Base-by-base conservation (phyloP, 2,797 vertebrate species). In the Iguana delicatissima region DNA sequence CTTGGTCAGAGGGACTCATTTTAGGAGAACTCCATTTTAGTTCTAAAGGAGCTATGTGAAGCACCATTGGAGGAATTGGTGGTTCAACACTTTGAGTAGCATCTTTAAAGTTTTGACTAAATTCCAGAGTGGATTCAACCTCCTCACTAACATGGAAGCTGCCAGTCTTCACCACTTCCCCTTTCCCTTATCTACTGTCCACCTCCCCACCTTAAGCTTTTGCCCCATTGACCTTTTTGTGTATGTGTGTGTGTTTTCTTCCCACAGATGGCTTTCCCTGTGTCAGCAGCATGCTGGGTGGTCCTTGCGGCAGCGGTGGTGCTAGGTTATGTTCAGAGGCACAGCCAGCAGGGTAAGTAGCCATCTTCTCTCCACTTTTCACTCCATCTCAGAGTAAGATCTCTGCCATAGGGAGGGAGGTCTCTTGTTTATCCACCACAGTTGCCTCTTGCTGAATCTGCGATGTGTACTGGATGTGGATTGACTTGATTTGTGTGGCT, bases 191-290 rank as follows among this genome's bases (percentile, higher is more conserved):
- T 74, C 93, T 86, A 6, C 88, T 1, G 0, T 46, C 24, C 35
- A 6, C 14, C 59, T 1, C 64, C 26, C 18, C 6, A 2, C n/a
- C 0, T 29, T 29, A 24, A 26, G 26, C 26, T 67, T 67, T 26
- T 26, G 24, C 46, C 76, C 91, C 91, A 95, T 77, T 93, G 88
- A 95, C 84, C 57, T 6, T 1, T 94, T 86, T 96, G 80, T 95
- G 89, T 95, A 4, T 89, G 38, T 96, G 80, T 95, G 89, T 95
- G 16, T 89, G 42, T 46, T 26, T 96, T 96, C 82, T 86, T 96
- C 97, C 97, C 93, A 94, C 98, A 99, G 99, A 99, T 99, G 99
- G 98, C 98, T 93, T 98, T 98, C 97, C 98, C 98, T 62, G 96
- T 99, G 97, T 98, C 98, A 29, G 98, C 98, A 93, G 96, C 98